A percentile compares a stretch with the other conserved stretches of the same genome.
These are phyloP conservation scores for Vireo altiloquus DNA, from an alignment of 2,113 vertebrate genomes.

Conservation along the genomic window DNA sequence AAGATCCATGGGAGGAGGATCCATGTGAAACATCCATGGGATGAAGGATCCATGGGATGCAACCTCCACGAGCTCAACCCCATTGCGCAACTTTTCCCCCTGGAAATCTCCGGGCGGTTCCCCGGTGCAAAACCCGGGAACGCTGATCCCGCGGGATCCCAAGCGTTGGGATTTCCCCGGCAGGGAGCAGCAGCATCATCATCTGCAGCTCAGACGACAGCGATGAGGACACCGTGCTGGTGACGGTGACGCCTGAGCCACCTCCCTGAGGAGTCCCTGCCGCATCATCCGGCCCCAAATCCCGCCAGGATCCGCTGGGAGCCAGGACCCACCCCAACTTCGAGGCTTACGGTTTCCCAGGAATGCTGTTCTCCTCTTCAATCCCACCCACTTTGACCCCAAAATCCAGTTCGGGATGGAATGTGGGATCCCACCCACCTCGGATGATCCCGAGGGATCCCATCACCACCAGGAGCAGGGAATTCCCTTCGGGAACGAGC, in stretches of 20 bases:
- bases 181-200: constrained; percentile 58
- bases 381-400: fast-evolving
- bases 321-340: background rate
- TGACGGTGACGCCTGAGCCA: background rate
- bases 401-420: background rate
- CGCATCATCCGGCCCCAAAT: too few relatives aligned
- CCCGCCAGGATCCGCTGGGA: background rate
- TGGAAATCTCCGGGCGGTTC: background rate
- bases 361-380: background rate
- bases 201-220: constrained; percentile 73
- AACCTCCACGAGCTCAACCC: background rate
- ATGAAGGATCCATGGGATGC: too few relatives aligned
- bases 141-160: fast-evolving
- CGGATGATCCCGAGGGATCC: background rate
- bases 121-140: fast-evolving
- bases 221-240: constrained; percentile 34
- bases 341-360: background rate
- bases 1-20: too few relatives aligned
- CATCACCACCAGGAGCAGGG: background rate
- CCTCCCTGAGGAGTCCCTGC: background rate
- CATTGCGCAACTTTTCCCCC: background rate
- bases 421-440: background rate
- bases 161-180: background rate
- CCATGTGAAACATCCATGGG: too few relatives aligned
- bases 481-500: background rate